phyloP scores from a whole-genome alignment of 1,140 invertebrate genomes.

The Calosoma granatense region DNA sequence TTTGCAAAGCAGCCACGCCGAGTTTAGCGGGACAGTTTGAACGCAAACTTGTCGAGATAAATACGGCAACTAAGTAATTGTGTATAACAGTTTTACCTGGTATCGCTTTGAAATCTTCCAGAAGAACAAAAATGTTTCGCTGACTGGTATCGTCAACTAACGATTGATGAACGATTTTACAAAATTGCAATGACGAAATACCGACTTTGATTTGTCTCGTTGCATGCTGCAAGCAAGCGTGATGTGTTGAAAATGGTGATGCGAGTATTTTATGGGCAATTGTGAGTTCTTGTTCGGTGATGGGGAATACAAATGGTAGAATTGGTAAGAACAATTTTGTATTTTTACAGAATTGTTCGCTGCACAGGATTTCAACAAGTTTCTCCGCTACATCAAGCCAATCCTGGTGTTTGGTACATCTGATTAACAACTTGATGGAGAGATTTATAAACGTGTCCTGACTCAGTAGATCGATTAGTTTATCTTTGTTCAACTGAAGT shows the following conservation, averaged over 20 bases:
- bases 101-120: neutral
- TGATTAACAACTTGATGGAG: neutral
- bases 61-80: neutral
- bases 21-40: neutral
- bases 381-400: neutral
- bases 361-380: neutral
- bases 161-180: neutral
- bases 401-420: neutral
- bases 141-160: too few relatives aligned
- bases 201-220: neutral
- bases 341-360: constrained; percentile 13
- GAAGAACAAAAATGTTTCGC: too few relatives aligned
- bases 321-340: constrained; percentile 35
- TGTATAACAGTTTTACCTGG: neutral
- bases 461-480: neutral
- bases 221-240: neutral
- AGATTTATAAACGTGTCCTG: neutral
- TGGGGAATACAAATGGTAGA: constrained; percentile 49
- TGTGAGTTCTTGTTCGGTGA: constrained; percentile 35
- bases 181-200: constrained; percentile 6
- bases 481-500: constrained; percentile 23
- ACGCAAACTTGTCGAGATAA: too few relatives aligned
- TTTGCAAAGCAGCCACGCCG: neutral
- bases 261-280: too few relatives aligned
- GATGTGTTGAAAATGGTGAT: too few relatives aligned